Conservation (phyloP, 1,140 invertebrate species). For the Onthophagus taurus region DNA sequence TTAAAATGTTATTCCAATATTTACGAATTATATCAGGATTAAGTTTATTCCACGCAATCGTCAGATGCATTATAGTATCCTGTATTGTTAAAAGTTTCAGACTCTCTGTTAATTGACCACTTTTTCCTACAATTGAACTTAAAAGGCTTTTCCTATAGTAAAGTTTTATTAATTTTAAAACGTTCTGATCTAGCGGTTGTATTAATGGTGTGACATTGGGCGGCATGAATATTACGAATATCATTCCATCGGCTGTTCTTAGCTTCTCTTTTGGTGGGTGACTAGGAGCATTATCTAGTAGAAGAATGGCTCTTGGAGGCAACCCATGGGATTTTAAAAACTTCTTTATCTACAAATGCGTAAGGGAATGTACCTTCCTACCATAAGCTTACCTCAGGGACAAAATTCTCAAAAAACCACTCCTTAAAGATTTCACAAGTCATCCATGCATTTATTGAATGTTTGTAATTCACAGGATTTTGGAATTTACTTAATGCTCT, state of each 20-base stretch:
- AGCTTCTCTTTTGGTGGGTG: constrained; percentile 28
- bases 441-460: no score
- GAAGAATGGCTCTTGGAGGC: constrained; percentile 31
- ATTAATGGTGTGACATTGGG: constrained; percentile 38
- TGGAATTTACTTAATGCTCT: no score
- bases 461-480: no score
- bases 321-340: constrained; percentile 14
- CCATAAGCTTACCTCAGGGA: no score
- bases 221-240: constrained; percentile 34
- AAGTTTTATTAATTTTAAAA: constrained; percentile 27
- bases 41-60: constrained; percentile 21
- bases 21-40: constrained; percentile 14
- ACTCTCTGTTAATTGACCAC: constrained; percentile 9
- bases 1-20: constrained; percentile 18
- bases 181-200: constrained; percentile 36
- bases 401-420: constrained; percentile 27
- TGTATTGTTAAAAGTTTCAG: constrained; percentile 23
- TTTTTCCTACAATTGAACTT: constrained; percentile 3
- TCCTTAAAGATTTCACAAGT: neutral
- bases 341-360: no score
- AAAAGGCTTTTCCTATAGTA: constrained; percentile 20
- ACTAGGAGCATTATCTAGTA: constrained; percentile 36
- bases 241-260: constrained; percentile 19
- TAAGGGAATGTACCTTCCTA: no score
- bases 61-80: constrained; percentile 20